Base-by-base conservation (phyloP, 1,140 invertebrate genomes). In the Pectinophora gossypiella region DNA sequence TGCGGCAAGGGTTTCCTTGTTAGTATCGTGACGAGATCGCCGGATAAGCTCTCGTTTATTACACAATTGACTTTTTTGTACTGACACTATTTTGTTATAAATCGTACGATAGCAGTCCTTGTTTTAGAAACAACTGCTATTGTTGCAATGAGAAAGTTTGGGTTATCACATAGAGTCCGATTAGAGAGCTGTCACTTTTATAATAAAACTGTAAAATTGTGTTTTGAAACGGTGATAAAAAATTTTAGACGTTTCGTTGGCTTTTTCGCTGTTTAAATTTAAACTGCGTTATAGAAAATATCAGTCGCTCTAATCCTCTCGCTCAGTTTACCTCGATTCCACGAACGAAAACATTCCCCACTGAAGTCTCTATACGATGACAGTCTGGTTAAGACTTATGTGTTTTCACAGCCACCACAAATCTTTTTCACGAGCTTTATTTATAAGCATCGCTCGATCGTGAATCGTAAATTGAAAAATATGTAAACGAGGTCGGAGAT, bases 11-110 rank as follows among this genome's bases (percentile, higher is more conserved):
- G 66, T 72, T 64, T 51, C 57, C 68, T 80, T 66, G 68, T 78
- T 72, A 59, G 58, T 66, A 65, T 79, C 72, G 76, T 82, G 76
- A 73, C 68, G 21, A 73, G 76, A 80, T 77, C 59, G 53, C 56
- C 15, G 61, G 78, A 81, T 81, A 77, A 23, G 19, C 23, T 6
- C 21, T 45, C 43, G 52, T 72, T 64, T 54, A 56, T 36, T 51
- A 56, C 58, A 64, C 65, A 65, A 55, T 63, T 57, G 54, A 59
- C 51, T 53, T 57, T 60, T 56, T 73, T 70, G 64, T 71, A 57
- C 55, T 54, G 58, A 66, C 60, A 68, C 64, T 74, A 15, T 69
- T 72, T 61, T 64, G 56, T 63, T 62, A 38, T 54, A 47, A 49
- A 50, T 42, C n/a, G 40, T 54, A 48, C 53, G 52, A 51, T 38